Conservation (phyloP, 2,888 invertebrate species). For the Scaptomyza reducta region DNA sequence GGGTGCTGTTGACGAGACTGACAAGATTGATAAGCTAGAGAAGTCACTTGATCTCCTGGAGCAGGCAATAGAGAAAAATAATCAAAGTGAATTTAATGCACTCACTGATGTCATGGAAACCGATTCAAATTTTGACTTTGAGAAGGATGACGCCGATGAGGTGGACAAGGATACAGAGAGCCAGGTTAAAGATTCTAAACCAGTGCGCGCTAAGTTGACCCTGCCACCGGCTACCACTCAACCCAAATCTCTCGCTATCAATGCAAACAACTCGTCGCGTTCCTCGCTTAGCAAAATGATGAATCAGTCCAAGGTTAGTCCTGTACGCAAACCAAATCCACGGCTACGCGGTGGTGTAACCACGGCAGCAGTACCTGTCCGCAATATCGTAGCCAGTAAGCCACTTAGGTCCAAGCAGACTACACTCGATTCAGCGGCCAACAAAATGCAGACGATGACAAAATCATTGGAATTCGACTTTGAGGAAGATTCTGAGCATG, state of each 20-base stretch:
- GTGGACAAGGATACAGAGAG: conserved; percentile 31
- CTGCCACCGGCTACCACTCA: conserved; percentile 56
- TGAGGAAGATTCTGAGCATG: conserved; percentile 50
- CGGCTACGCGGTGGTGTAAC: conserved; percentile 37
- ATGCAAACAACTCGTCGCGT: conserved; percentile 30
- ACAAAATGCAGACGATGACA: conserved; percentile 35
- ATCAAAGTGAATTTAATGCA: conserved; percentile 60
- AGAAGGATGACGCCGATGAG: conserved; percentile 51
- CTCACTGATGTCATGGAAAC: conserved; percentile 63
- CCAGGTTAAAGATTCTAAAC: conserved; percentile 8
- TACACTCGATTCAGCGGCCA: conserved; percentile 28
- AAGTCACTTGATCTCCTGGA: conserved; percentile 69
- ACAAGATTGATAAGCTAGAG: conserved; percentile 69
- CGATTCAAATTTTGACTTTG: conserved; percentile 55
- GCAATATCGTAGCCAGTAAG: conserved; percentile 26
- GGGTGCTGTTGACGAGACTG: conserved; percentile 54
- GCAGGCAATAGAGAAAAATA: conserved; percentile 71
- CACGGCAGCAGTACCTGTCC: conserved; percentile 17
- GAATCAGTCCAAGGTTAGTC: conserved; percentile 35
- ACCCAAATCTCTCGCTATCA: conserved; percentile 18
- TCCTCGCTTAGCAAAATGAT: conserved; percentile 50
- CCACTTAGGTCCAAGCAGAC: conserved; percentile 35
- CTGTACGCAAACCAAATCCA: conserved; percentile 24
- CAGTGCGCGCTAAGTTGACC: conserved; percentile 50
- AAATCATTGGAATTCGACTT: conserved; percentile 62